These are phyloP conservation scores for Malurus splendens DNA, from an alignment of 2,797 vertebrate species.

Conservation along the genomic window DNA sequence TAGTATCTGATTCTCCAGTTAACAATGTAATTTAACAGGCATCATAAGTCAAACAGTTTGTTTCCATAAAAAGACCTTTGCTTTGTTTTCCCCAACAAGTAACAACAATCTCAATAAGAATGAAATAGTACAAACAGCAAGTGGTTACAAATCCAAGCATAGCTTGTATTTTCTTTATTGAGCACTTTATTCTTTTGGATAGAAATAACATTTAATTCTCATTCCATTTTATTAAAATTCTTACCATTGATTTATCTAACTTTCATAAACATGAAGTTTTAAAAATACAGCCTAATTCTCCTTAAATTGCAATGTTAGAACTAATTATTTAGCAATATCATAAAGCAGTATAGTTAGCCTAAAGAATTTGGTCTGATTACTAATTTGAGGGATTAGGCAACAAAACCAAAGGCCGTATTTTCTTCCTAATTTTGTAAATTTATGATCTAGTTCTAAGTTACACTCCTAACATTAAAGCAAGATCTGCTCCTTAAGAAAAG, in stretches of 20 bases:
- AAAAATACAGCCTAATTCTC: background rate
- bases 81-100: background rate
- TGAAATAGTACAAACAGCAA: conserved; percentile 33
- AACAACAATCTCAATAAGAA: background rate
- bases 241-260: background rate
- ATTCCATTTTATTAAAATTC: conserved; percentile 31
- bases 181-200: conserved; percentile 45
- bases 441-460: background rate
- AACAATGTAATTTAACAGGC: background rate
- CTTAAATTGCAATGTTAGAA: background rate
- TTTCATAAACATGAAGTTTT: background rate
- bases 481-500: conserved; percentile 2
- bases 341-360: background rate
- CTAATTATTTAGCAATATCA: background rate
- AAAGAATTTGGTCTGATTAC: background rate
- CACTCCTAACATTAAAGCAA: background rate
- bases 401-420: background rate
- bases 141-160: conserved; percentile 34
- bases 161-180: conserved; percentile 33
- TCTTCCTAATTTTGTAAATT: background rate
- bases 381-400: background rate
- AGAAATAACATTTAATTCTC: conserved; percentile 27
- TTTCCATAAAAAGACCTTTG: background rate
- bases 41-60: background rate
- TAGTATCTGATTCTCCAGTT: background rate